These are phyloP conservation scores for Euura saliciscinereae DNA, from an alignment of 1,140 invertebrate species.

Conservation along the genomic window DNA sequence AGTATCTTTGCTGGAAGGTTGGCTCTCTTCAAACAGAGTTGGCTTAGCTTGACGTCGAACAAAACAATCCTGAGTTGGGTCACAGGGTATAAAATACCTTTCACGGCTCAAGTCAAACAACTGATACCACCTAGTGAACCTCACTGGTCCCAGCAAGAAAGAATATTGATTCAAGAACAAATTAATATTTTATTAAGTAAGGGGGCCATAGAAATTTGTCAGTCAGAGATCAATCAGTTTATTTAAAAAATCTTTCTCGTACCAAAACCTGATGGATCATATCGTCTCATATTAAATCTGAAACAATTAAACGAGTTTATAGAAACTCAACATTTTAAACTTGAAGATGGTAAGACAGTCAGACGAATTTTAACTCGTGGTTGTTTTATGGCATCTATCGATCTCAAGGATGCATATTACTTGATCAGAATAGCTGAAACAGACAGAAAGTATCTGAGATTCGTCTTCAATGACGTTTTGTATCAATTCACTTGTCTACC, in stretches of 20 bases:
- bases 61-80: conserved; percentile 16
- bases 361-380: conserved; percentile 10
- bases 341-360: conserved; percentile 19
- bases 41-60: not conserved
- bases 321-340: conserved; percentile 22
- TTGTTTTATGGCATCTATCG: conserved; percentile 18
- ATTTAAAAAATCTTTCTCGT: conserved; percentile 27
- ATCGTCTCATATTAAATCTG: conserved; percentile 36
- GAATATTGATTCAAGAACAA: too few species aligned
- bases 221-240: conserved; percentile 17
- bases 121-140: conserved; percentile 10
- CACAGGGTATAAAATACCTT: conserved; percentile 19
- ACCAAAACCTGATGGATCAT: conserved; percentile 29
- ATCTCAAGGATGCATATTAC: conserved; percentile 24
- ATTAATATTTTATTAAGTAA: too few species aligned
- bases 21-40: too few species aligned
- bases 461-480: conserved; percentile 4
- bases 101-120: conserved; percentile 8
- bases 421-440: conserved; percentile 10
- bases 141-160: not conserved
- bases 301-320: conserved; percentile 39
- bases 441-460: conserved; percentile 19
- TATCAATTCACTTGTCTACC: conserved; percentile 21
- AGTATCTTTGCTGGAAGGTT: too few species aligned
- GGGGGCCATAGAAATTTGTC: conserved; percentile 19